phyloP scores from a whole-genome alignment of 2,113 vertebrate species.

The Cervus canadensis region DNA sequence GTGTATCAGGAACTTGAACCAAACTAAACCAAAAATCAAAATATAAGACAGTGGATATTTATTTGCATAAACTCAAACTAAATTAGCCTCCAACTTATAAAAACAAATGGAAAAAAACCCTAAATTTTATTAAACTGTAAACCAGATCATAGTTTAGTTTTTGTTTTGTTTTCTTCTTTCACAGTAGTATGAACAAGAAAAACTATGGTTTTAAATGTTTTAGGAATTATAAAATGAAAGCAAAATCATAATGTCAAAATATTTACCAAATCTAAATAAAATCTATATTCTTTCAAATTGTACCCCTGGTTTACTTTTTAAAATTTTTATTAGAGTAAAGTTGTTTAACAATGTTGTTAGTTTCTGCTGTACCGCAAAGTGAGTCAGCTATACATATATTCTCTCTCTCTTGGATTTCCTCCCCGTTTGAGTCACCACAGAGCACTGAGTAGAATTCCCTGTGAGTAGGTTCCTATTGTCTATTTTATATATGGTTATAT shows the following conservation, averaged over 20 bases:
- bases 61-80: not conserved
- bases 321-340: not conserved
- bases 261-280: not conserved
- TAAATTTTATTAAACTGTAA: not conserved
- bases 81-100: not conserved
- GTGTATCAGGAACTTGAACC: not conserved
- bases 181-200: not conserved
- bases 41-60: not conserved
- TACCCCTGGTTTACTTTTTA: not conserved
- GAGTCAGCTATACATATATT: not conserved
- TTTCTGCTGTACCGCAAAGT: not conserved
- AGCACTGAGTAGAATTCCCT: not conserved
- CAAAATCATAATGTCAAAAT: slow-evolving; percentile 23
- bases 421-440: not conserved
- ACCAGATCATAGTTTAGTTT: not conserved
- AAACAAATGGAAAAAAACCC: too few relatives aligned
- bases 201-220: not conserved
- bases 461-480: not conserved
- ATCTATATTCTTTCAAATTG: not conserved
- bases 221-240: not conserved
- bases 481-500: not conserved
- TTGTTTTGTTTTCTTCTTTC: not conserved
- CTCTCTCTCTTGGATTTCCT: not conserved
- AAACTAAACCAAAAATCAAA: not conserved
- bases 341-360: not conserved